Evolutionary conservation across 2,113 vertebrate species (phyloP), one percentile per base, ranked within the genome.

Genomic region (Hippocampus comes): DNA sequence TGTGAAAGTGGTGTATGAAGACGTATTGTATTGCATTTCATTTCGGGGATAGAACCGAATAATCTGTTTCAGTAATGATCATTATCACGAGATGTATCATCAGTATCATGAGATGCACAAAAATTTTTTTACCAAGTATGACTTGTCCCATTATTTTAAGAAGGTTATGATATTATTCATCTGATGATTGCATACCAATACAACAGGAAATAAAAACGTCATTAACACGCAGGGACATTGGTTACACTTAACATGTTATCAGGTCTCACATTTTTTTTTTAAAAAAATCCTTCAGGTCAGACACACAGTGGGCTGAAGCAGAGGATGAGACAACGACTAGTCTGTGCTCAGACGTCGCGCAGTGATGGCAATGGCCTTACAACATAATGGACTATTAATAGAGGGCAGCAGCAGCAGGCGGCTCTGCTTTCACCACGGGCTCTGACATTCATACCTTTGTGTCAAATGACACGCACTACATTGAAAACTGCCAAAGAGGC

Each of bases 321-420:
- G 66, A 69, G 56, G 73, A 15, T 18, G 66, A 75, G 56, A 73
- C 63, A 48, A 75, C 68, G 75, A 77, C 72, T 64, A 0, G 1
- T 63, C 68, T 57, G 75, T 55, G 70, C 89, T 89, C 84, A 51
- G 82, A 88, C 86, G 84, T 85, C 72, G 12, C 85, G 77, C 55
- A 67, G 73, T 56, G 73, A 84, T 76, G 72, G 55, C 84, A 85
- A 81, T 78, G 84, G 82, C 86, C 85, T 89, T 82, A 79, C 75
- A 85, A 85, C 83, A 90, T 83, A 89, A 89, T 89, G 82, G 88
- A 84, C 90, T 91, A 89, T 86, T 89, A 89, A 89, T 87, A 88
- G 75, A 83, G 73, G 60, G 67, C 65, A 71, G 81, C 64, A 56
- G 77, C 78, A 84, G 82, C 76, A 74, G 75, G 70, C 65, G 2